A percentile compares a stretch with the other conserved stretches of the same genome.
These are phyloP conservation scores for Sorex araneus DNA, from an alignment of 2,113 vertebrate genomes.

Conservation along the genomic window DNA sequence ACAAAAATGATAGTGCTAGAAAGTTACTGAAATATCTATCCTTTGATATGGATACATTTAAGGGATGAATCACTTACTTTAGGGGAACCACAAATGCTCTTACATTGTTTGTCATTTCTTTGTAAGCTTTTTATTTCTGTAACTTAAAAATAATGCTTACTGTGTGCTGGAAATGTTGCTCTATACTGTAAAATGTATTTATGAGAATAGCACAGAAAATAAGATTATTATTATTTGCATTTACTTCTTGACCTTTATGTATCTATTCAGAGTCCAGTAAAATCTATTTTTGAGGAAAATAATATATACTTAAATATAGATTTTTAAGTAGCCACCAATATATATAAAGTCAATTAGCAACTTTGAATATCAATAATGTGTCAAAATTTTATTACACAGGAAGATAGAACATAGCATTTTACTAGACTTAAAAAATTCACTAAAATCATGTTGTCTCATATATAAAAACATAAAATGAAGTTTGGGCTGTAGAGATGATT, in stretches of 20 bases:
- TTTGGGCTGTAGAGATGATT: too few relatives aligned
- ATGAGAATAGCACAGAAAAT: slow-evolving; percentile 37
- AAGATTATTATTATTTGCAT: slow-evolving; percentile 21
- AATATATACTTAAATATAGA: background rate
- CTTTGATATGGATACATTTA: background rate
- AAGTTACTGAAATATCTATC: background rate
- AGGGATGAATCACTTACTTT: background rate
- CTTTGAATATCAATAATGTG: background rate
- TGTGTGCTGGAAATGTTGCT: background rate
- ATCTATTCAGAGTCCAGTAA: background rate
- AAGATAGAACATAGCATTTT: background rate
- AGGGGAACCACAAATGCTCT: background rate
- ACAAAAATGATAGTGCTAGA: background rate
- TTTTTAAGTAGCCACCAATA: slow-evolving; percentile 32
- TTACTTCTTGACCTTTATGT: slow-evolving; percentile 17
- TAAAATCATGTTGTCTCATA: background rate
- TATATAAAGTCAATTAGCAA: background rate
- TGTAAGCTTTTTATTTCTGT: background rate
- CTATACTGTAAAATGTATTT: slow-evolving; percentile 27
- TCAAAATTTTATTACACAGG: background rate
- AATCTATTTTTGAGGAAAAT: slow-evolving; percentile 2
- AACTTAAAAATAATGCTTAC: slow-evolving; percentile 35
- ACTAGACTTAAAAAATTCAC: background rate
- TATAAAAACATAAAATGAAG: too few relatives aligned
- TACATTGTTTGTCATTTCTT: slow-evolving; percentile 40